Conservation (phyloP, 2,888 invertebrate genomes). For the Lapara coniferarum region DNA sequence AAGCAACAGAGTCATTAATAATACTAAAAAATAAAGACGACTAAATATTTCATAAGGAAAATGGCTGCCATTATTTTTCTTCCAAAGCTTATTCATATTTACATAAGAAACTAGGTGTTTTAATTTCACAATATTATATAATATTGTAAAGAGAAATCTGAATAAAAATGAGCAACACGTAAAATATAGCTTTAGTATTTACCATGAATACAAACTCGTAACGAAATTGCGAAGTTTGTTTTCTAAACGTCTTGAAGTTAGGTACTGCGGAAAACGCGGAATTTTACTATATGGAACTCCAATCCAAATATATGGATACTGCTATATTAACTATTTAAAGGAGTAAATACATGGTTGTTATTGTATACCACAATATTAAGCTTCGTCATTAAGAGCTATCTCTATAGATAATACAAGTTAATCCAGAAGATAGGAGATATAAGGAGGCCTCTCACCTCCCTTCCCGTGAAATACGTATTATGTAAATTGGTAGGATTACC, state of each 20-base stretch:
- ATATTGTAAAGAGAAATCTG: neutral
- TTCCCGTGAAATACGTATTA: slow-evolving; percentile 44
- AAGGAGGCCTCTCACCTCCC: slow-evolving; percentile 25
- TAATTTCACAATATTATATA: neutral
- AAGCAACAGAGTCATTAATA: slow-evolving; percentile 16
- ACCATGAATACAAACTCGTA: slow-evolving; percentile 5
- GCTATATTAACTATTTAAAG: neutral
- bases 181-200: neutral
- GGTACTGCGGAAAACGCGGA: slow-evolving; percentile 7
- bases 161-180: neutral
- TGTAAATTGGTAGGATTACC: slow-evolving; percentile 65
- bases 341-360: neutral
- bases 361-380: neutral
- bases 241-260: slow-evolving; percentile 9
- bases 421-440: slow-evolving; percentile 15
- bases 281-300: slow-evolving; percentile 7
- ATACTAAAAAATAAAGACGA: slow-evolving; percentile 19
- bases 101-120: neutral
- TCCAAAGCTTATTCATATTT: neutral
- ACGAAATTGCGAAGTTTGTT: slow-evolving; percentile 14
- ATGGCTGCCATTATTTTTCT: neutral
- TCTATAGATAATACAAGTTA: slow-evolving; percentile 16
- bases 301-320: neutral
- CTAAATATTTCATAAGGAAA: slow-evolving; percentile 5
- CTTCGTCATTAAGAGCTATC: neutral